phyloP scores from a whole-genome alignment of 1,140 invertebrate genomes.

The Leptonema lineaticorne region DNA sequence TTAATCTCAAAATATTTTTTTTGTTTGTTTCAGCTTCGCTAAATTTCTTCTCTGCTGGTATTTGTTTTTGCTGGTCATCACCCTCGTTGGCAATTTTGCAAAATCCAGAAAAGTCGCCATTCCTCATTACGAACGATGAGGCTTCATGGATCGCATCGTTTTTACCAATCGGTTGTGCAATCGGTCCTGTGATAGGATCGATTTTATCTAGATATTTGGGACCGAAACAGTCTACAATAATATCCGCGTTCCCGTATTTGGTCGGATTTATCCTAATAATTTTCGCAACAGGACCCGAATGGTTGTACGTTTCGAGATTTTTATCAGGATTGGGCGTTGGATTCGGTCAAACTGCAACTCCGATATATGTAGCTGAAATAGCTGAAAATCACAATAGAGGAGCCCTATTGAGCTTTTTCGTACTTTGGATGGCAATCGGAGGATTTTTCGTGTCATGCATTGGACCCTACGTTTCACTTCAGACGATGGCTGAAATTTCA shows the following conservation, averaged over 20 bases:
- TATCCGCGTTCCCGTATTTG: conserved; percentile 43
- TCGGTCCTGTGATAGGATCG: conserved; percentile 42
- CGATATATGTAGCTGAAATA: conserved; percentile 40
- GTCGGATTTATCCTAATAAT: conserved; percentile 48
- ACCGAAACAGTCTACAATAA: conserved; percentile 45
- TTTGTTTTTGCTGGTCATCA: conserved; percentile 39
- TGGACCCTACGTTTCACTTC: conserved; percentile 32
- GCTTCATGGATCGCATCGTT: conserved; percentile 41
- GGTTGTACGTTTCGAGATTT: conserved; percentile 38
- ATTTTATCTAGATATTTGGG: conserved; percentile 44
- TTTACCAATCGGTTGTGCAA: conserved; percentile 36
- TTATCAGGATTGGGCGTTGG: conserved; percentile 37
- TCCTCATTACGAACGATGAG: conserved; percentile 35
- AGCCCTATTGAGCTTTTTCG: conserved; percentile 35
- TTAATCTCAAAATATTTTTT: conserved; percentile 15
- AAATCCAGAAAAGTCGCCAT: conserved; percentile 25
- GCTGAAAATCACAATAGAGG: conserved; percentile 40
- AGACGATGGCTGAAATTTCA: conserved; percentile 36
- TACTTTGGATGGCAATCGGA: conserved; percentile 28
- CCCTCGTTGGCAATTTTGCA: conserved; percentile 38
- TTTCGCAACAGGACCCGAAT: conserved; percentile 41
- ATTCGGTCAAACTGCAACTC: conserved; percentile 39
- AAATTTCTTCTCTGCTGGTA: conserved; percentile 38
- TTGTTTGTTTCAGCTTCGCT: conserved; percentile 38
- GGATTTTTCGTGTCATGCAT: conserved; percentile 33